These are phyloP conservation scores for Heliocidaris tuberculata DNA, from an alignment of 35 echinoderm and acorn worm genomes.

Conservation along the genomic window DNA sequence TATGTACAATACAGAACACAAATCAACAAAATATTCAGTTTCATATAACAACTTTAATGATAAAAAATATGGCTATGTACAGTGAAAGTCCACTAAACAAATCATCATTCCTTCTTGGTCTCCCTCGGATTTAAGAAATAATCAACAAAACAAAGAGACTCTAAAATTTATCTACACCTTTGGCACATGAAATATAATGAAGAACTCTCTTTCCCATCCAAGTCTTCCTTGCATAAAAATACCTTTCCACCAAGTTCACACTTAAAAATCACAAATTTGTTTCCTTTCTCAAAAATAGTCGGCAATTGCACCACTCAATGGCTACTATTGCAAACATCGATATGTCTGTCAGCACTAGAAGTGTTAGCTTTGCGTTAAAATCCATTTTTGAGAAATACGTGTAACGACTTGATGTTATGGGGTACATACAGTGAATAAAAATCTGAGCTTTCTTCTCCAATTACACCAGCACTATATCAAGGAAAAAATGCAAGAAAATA, in stretches of 20 bases:
- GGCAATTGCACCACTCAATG: not conserved
- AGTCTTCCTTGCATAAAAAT: not conserved
- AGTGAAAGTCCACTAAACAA: not conserved
- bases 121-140: not conserved
- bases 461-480: too few species aligned
- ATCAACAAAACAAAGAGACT: not conserved
- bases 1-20: not conserved
- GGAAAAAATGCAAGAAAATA: too few species aligned
- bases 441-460: too few species aligned
- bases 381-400: too few species aligned
- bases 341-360: too few species aligned
- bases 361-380: too few species aligned
- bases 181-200: not conserved
- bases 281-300: not conserved
- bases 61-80: not conserved
- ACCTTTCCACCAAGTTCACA: not conserved
- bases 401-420: too few species aligned
- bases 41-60: not conserved
- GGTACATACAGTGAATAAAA: too few species aligned
- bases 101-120: not conserved
- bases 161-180: not conserved
- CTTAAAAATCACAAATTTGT: not conserved
- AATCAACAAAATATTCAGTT: not conserved
- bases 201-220: not conserved
- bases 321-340: not conserved